Evolutionary conservation across 2,113 vertebrate genomes (phyloP), one percentile per base, ranked within the genome.

Genomic region (Fulica atra): DNA sequence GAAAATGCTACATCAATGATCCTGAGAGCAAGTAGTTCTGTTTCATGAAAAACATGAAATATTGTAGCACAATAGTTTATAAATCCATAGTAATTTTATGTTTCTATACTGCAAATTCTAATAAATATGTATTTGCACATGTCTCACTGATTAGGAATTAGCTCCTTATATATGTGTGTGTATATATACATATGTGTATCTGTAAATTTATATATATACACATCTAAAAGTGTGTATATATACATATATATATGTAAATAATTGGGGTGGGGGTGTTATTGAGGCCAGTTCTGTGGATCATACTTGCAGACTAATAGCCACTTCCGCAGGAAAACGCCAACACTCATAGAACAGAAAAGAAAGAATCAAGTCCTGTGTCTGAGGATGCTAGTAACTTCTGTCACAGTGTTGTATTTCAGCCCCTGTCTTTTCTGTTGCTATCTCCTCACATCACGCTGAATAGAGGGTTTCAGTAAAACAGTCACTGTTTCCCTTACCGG

Each of bases 401-500:
- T 24, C 65, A 60, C 28, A 13, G n/a, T 89, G 9, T 1, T 72
- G 33, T 38, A 31, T 56, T 87, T 68, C 25, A 71, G 13, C 68
- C 54, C 63, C 33, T 46, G 66, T 11, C 11, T 88, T 94, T 88
- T 79, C n/a, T 46, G 3, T 57, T 60, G 40, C 40, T 64, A 64
- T 73, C 53, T 81, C 40, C 38, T 82, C 53, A 71, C 33, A 36
- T 7, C 53, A 71, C 33, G 56, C 61, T 78, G 48, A 92, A 89
- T 54, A 88, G 38, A 50, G 28, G 79, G 13, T 5, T 74, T 68
- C n/a, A 48, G 59, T 38, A 76, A 59, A 74, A 33, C 40, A 91
- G 90, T n/a, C 29, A 97, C 78, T 33, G 13, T 85, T 96, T 97
- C 65, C 66, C 98, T 99, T 99, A 99, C 99, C 98, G 98, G 99